phyloP scores from a whole-genome alignment of 2,797 vertebrate genomes.

The Onychomys torridus region DNA sequence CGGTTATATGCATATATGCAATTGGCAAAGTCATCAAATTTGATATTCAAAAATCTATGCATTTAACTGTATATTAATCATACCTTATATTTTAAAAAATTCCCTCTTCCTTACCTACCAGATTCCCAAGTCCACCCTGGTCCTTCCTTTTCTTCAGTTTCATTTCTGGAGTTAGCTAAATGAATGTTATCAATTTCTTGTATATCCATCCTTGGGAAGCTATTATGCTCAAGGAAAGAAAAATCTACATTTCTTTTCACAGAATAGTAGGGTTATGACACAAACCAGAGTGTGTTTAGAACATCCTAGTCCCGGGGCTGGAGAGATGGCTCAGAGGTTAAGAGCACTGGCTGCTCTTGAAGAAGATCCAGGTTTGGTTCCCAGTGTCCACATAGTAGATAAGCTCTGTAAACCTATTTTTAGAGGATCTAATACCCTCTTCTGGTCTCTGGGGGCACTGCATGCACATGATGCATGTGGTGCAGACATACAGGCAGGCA shows the following conservation, averaged over 20 bases:
- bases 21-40: conserved; percentile 48
- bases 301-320: neutral
- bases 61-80: conserved; percentile 12
- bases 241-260: neutral
- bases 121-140: neutral
- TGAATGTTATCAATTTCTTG: conserved; percentile 30
- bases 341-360: neutral
- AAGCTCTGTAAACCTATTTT: neutral
- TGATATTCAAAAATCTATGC: conserved; percentile 39
- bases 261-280: conserved; percentile 34
- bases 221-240: conserved; percentile 40
- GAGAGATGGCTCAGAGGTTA: neutral
- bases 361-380: neutral
- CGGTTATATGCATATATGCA: neutral
- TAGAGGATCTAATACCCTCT: neutral
- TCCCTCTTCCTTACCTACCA: neutral
- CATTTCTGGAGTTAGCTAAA: conserved; percentile 21
- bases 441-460: neutral
- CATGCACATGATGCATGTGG: neutral
- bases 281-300: conserved; percentile 36
- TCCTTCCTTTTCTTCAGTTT: neutral
- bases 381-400: neutral
- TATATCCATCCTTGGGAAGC: neutral
- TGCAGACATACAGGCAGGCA: neutral
- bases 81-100: neutral